Evolutionary conservation across 2,113 vertebrate species (phyloP).

Genomic region (Hemibagrus wyckioides): DNA sequence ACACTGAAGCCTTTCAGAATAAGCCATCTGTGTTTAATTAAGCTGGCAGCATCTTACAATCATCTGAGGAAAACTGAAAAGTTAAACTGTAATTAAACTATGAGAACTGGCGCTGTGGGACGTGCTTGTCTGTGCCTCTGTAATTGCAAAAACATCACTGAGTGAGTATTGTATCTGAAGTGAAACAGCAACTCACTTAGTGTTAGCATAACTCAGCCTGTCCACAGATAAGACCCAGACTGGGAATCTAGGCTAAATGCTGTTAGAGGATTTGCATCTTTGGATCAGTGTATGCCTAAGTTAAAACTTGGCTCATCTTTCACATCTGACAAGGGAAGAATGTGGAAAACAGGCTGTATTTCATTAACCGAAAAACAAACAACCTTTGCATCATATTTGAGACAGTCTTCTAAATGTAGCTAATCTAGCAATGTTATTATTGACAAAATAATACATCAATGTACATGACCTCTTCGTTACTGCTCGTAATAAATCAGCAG

Average conservation of each 20-base stretch:
- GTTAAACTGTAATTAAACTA: conserved; percentile 76
- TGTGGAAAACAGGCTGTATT: not conserved
- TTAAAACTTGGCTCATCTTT: conserved; percentile 6
- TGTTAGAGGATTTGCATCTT: conserved; percentile 12
- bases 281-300: conserved; percentile 9
- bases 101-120: conserved; percentile 69
- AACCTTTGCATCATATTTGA: not conserved
- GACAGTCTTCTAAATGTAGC: not conserved
- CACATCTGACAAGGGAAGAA: not conserved
- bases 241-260: conserved; percentile 1
- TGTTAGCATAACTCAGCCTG: conserved; percentile 40
- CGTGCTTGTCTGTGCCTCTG: conserved; percentile 58
- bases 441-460: not conserved
- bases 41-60: conserved; percentile 72
- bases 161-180: conserved; percentile 67
- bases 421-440: not conserved
- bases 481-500: not conserved
- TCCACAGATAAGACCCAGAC: conserved; percentile 6
- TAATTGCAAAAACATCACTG: conserved; percentile 71
- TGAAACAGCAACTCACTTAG: conserved; percentile 56
- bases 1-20: conserved; percentile 58
- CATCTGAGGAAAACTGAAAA: conserved; percentile 73
- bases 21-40: conserved; percentile 79
- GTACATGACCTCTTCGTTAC: not conserved
- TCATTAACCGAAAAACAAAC: not conserved